Evolutionary conservation across 2,888 invertebrate genomes (phyloP), one percentile per base, ranked within the genome.

Genomic region (Malthinus flaveolus): DNA sequence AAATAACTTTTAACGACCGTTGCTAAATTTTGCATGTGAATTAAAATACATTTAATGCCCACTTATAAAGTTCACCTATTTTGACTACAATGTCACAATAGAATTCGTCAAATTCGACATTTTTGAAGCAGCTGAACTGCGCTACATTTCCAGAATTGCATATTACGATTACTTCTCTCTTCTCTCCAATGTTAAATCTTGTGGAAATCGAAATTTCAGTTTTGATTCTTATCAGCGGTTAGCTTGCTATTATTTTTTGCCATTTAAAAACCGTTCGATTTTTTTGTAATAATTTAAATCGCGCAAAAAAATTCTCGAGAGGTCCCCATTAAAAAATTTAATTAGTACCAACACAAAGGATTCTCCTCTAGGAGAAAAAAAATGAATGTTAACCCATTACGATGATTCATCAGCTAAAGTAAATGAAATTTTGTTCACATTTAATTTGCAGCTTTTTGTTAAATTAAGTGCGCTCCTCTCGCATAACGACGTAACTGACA

Each of bases 51-150:
- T 55, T 56, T 60, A 63, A 53, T 56, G 54, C 63, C 51, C 56
- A 56, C 49, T 59, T 56, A 49, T 33, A 55, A 62, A 59, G 60
- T 56, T 23, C n/a, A 47, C 34, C 55, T 64, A 64, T 64, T 64
- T 64, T 64, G 64, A 62, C 64, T 59, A 58, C 48, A 62, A 62
- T 62, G 64, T 64, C 64, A 62, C 64, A 64, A 64, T 62, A 62
- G 59, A 61, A 50, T 58, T 59, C 60, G 64, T 64, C 64, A 62
- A 56, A 49, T 44, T 42, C 42, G 32, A 47, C 56, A 32, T 55
- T 49, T 51, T 47, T 8, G 31, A 53, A 44, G 50, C 64, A 64
- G 64, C 61, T 64, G 62, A 58, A 54, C 49, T 48, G 54, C 42
- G 54, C 32, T 12, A 32, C 33, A 49, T 56, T 59, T 23, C 37